Evolutionary conservation across 1,140 invertebrate genomes (phyloP).

Genomic region (Drosophila saltans): DNA sequence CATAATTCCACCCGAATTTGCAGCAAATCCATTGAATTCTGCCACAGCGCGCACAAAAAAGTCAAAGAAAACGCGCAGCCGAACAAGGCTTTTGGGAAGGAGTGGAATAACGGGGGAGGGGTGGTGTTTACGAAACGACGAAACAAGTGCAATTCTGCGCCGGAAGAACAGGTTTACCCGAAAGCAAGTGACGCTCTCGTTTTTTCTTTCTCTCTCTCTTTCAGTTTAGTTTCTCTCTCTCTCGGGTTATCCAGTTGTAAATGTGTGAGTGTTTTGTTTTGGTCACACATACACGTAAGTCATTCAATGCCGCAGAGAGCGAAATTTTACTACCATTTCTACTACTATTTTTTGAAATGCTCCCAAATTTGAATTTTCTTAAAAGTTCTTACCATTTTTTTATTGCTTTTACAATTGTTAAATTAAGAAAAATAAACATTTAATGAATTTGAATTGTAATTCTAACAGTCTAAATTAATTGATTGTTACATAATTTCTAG

Average conservation of each 20-base stretch:
- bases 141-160: slow-evolving; percentile 78
- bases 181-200: slow-evolving; percentile 35
- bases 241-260: slow-evolving; percentile 25
- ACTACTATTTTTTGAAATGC: slow-evolving; percentile 50
- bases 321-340: slow-evolving; percentile 46
- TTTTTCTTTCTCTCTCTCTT: slow-evolving; percentile 15
- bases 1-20: slow-evolving; percentile 82
- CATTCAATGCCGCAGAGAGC: slow-evolving; percentile 19
- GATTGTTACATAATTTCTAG: no score
- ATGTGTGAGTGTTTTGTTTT: slow-evolving; percentile 78
- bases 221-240: slow-evolving; percentile 15
- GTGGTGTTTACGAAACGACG: slow-evolving; percentile 22
- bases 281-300: slow-evolving; percentile 63
- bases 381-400: no score
- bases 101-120: neutral
- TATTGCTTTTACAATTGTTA: no score
- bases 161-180: slow-evolving; percentile 73
- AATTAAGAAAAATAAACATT: no score
- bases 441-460: no score
- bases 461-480: no score
- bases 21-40: slow-evolving; percentile 77
- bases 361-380: neutral
- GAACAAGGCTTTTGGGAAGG: slow-evolving; percentile 35
- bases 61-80: slow-evolving; percentile 77
- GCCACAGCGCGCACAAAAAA: slow-evolving; percentile 74